These are phyloP conservation scores for Siniperca obscura DNA, from an alignment of 2,797 vertebrate species.

Conservation along the genomic window DNA sequence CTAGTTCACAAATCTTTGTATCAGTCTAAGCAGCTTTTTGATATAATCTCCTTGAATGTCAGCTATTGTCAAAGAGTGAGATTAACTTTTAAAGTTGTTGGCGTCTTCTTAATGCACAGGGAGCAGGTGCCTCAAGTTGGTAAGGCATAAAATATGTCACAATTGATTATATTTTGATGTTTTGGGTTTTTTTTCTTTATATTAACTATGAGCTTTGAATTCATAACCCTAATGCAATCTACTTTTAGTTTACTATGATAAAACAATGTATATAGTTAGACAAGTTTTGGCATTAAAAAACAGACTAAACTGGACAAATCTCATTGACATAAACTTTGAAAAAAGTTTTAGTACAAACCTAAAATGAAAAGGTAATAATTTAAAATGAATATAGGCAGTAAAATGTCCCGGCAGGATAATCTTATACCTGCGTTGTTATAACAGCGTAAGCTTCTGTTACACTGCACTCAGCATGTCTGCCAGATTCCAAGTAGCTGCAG, in stretches of 20 bases:
- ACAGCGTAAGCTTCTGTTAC: constrained; percentile 25
- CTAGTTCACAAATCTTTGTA: constrained; percentile 74
- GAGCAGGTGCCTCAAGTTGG: constrained; percentile 7
- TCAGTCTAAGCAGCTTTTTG: constrained; percentile 77
- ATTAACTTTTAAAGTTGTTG: constrained; percentile 77
- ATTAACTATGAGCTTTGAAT: neutral
- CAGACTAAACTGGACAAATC: neutral
- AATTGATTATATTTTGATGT: neutral
- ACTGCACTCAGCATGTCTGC: constrained; percentile 39
- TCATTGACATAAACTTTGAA: neutral
- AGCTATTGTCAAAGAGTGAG: constrained; percentile 82
- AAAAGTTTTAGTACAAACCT: neutral
- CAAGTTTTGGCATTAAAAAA: neutral
- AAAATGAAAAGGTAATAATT: neutral
- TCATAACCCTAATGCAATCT: neutral
- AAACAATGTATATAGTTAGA: neutral
- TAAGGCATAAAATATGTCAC: constrained; percentile 8
- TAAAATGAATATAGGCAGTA: neutral
- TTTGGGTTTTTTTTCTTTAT: neutral
- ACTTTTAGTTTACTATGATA: neutral
- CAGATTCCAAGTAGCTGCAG: constrained; percentile 31
- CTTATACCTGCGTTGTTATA: constrained; percentile 11
- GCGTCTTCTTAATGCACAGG: constrained; percentile 19
- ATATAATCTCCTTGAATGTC: constrained; percentile 81
- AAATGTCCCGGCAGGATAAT: constrained; percentile 7